A percentile compares a stretch with the other conserved stretches of the same genome.
phyloP scores from a whole-genome alignment of 2,888 invertebrate species.

The Heteropelma amictum region DNA sequence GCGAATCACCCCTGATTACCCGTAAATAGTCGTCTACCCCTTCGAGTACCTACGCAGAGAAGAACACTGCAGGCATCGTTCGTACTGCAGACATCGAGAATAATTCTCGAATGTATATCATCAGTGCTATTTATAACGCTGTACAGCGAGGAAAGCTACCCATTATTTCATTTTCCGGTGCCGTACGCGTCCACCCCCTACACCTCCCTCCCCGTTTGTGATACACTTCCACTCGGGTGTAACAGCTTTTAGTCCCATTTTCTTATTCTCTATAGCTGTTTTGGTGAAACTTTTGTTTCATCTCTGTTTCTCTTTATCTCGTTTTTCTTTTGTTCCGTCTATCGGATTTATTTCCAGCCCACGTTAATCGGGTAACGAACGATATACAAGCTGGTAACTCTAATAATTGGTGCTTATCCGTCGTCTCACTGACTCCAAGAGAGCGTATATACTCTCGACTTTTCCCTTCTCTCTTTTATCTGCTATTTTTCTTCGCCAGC shows the following conservation, averaged over 20 bases:
- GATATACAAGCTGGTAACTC: slow-evolving; percentile 71
- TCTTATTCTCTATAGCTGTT: slow-evolving; percentile 23
- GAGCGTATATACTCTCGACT: slow-evolving; percentile 19
- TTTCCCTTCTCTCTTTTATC: slow-evolving; percentile 3
- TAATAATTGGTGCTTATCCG: slow-evolving; percentile 73
- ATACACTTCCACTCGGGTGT: slow-evolving; percentile 56
- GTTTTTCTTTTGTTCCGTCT: slow-evolving; percentile 70
- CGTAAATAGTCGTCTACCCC: too few relatives aligned
- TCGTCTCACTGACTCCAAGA: slow-evolving; percentile 41
- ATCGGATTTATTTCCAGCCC: slow-evolving; percentile 70
- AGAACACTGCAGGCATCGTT: slow-evolving; percentile 9
- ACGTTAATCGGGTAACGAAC: slow-evolving; percentile 71
- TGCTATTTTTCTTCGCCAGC: not conserved
- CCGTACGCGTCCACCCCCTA: slow-evolving; percentile 49
- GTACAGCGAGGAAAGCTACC: slow-evolving; percentile 40
- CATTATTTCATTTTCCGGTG: slow-evolving; percentile 64
- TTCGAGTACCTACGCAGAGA: not conserved
- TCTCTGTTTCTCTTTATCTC: slow-evolving; percentile 50
- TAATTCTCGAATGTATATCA: slow-evolving; percentile 40
- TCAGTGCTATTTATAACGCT: not conserved
- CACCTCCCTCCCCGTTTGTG: not conserved
- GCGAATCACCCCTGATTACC: not conserved
- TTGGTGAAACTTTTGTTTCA: slow-evolving; percentile 11
- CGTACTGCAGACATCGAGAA: slow-evolving; percentile 33
- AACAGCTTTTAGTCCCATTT: slow-evolving; percentile 64